Percentiles rank a stretch among this genome's conserved stretches.
Conservation (phyloP, 2,888 invertebrate species). For the Sphaerophoria rueppellii region DNA sequence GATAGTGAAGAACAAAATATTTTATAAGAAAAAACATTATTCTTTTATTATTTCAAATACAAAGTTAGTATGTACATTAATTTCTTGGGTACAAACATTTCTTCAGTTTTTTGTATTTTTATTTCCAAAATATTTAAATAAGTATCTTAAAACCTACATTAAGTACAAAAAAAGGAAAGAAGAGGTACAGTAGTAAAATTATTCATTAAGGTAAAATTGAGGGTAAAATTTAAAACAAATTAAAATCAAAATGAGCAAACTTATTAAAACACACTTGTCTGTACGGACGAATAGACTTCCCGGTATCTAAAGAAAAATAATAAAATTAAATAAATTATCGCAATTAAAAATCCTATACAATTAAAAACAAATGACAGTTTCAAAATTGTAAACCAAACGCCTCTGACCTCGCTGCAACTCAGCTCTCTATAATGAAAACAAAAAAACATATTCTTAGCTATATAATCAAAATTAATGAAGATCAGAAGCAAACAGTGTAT, state of each 20-base stretch:
- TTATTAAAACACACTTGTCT: constrained; percentile 76
- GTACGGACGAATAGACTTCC: constrained; percentile 76
- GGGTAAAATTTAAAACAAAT: too few species aligned
- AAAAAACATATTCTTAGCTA: neutral
- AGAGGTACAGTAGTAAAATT: constrained; percentile 20
- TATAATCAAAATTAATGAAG: constrained; percentile 25
- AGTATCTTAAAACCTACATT: neutral
- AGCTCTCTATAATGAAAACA: constrained; percentile 75
- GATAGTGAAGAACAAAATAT: too few species aligned
- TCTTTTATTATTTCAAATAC: too few species aligned
- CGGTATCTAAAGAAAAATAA: constrained; percentile 77
- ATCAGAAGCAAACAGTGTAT: neutral
- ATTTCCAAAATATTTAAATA: too few species aligned
- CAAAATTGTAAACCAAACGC: constrained; percentile 79
- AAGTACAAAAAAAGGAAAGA: constrained; percentile 14
- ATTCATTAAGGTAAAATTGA: constrained; percentile 1
- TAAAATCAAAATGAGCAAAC: neutral
- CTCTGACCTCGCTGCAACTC: constrained; percentile 78
- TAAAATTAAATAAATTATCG: constrained; percentile 77
- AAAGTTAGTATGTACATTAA: constrained; percentile 8
- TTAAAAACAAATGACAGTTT: constrained; percentile 79
- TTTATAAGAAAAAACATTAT: too few species aligned
- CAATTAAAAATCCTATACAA: constrained; percentile 78
- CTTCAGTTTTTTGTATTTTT: neutral
- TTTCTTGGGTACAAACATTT: neutral